Percentiles rank a stretch among this genome's conserved stretches.
These are phyloP conservation scores for Drosophila aldrichi DNA, from an alignment of 2,888 invertebrate species.

Conservation along the genomic window DNA sequence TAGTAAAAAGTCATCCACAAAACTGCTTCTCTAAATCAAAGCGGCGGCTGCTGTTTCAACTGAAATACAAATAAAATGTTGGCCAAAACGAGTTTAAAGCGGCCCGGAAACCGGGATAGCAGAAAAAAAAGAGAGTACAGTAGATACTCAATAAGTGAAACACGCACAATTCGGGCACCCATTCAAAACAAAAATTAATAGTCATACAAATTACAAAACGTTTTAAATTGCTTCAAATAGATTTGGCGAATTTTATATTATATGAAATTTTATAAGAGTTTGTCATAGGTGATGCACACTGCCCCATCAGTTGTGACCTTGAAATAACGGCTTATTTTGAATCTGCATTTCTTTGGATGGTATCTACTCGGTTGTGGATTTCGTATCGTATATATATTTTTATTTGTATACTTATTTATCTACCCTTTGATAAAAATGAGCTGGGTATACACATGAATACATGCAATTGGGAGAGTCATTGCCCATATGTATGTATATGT, in stretches of 20 bases:
- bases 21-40: constrained; percentile 9
- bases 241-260: background rate
- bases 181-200: background rate
- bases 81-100: constrained; percentile 60
- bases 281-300: constrained; percentile 21
- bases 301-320: constrained; percentile 60
- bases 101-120: constrained; percentile 60
- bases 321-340: constrained; percentile 61
- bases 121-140: constrained; percentile 37
- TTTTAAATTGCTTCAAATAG: too few species aligned
- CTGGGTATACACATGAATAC: background rate
- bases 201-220: too few species aligned
- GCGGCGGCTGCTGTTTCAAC: constrained; percentile 7
- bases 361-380: constrained; percentile 9
- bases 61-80: constrained; percentile 31
- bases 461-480: background rate
- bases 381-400: constrained; percentile 14
- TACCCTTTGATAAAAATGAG: background rate
- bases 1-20: background rate
- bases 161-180: background rate
- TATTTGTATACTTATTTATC: background rate
- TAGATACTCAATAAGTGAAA: constrained; percentile 3
- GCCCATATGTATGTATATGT: background rate
- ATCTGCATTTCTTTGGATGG: constrained; percentile 13
- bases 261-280: background rate